Conservation (phyloP, 2,113 vertebrate species). For the Rhynchomys soricoides region DNA sequence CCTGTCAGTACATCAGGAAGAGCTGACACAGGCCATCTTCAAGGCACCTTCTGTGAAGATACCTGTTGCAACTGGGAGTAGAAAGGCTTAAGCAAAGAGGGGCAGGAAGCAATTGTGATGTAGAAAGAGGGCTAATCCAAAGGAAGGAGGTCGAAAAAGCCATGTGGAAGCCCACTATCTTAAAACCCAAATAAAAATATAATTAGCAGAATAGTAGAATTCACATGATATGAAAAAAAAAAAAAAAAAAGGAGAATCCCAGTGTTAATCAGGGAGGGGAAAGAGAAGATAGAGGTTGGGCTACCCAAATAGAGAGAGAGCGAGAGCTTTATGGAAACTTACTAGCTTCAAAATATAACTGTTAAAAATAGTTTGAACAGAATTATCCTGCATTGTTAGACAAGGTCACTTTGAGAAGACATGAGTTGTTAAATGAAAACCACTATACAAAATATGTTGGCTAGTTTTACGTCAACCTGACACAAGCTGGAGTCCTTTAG, state of each 20-base stretch:
- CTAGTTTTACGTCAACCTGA: background rate
- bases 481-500: background rate
- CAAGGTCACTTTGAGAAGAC: background rate
- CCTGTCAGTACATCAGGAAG: background rate
- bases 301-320: background rate
- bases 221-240: background rate
- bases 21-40: background rate
- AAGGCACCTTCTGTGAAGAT: background rate
- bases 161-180: background rate
- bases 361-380: background rate
- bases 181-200: background rate
- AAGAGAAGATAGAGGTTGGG: too few relatives aligned
- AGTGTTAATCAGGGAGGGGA: background rate
- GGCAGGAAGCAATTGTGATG: background rate
- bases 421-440: background rate
- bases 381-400: background rate
- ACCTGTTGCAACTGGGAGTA: background rate
- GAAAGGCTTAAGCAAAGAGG: background rate
- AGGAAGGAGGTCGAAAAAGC: background rate
- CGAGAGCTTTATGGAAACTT: background rate
- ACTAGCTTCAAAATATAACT: background rate
- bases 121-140: background rate
- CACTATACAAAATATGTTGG: background rate
- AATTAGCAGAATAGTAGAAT: background rate
- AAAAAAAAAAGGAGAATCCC: background rate